Conservation (phyloP, 2,888 invertebrate species). For the Drosophila tanythrix region DNA sequence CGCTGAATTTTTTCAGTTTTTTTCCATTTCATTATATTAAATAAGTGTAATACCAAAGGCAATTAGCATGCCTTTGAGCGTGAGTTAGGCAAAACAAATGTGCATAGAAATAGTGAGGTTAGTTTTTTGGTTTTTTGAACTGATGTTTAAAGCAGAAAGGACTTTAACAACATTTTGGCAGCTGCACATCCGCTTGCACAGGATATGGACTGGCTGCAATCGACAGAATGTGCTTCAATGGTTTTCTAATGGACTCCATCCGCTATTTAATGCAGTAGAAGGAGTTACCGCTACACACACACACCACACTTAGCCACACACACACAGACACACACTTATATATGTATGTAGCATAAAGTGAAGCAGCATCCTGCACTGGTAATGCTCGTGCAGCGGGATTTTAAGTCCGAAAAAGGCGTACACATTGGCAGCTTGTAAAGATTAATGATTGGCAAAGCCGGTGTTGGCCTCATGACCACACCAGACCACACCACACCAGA, state of each 20-base stretch:
- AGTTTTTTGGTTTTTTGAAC: constrained; percentile 1
- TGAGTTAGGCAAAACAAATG: neutral
- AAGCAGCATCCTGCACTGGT: constrained; percentile 36
- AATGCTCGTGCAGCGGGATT: constrained; percentile 67
- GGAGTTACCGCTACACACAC: constrained; percentile 13
- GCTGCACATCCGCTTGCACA: constrained; percentile 60
- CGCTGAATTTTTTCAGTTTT: constrained; percentile 26
- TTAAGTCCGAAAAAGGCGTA: constrained; percentile 75
- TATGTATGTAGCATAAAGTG: constrained; percentile 19
- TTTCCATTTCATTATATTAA: constrained; percentile 45
- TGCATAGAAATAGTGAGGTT: constrained; percentile 1
- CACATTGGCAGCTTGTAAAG: constrained; percentile 80
- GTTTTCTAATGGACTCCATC: constrained; percentile 79
- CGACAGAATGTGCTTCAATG: constrained; percentile 80
- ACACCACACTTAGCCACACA: constrained; percentile 1
- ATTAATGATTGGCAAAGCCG: constrained; percentile 72
- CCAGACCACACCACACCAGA: neutral
- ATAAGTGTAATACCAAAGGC: constrained; percentile 47
- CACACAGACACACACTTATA: neutral
- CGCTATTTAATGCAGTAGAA: constrained; percentile 71
- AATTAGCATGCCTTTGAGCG: constrained; percentile 44
- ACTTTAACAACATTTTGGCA: constrained; percentile 65
- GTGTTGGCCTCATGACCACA: constrained; percentile 36
- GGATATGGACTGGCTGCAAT: constrained; percentile 75
- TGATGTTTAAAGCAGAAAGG: constrained; percentile 33